These are phyloP conservation scores for Halichoeres trimaculatus DNA, from an alignment of 2,113 vertebrate genomes.

Conservation along the genomic window DNA sequence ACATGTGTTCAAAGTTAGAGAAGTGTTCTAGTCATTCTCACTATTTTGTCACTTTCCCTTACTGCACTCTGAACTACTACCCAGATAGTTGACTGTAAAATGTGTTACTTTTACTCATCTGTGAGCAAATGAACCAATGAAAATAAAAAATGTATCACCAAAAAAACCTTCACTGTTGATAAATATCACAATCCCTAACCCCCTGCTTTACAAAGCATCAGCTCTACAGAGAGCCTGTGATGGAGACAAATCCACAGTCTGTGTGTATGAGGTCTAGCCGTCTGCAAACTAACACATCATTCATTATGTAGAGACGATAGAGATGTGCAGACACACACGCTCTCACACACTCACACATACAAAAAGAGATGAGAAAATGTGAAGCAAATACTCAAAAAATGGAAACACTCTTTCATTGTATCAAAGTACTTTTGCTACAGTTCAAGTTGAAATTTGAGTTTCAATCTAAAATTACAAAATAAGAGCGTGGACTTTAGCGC, in stretches of 20 bases:
- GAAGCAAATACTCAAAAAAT: too few relatives aligned
- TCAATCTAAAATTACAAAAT: conserved; percentile 10
- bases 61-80: too few relatives aligned
- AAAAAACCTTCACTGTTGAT: not conserved
- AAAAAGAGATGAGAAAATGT: not conserved
- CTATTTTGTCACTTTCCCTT: too few relatives aligned
- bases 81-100: too few relatives aligned
- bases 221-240: not conserved
- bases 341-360: not conserved
- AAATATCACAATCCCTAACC: not conserved
- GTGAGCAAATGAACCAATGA: too few relatives aligned
- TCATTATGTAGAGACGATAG: conserved; percentile 41
- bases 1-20: too few relatives aligned
- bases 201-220: not conserved
- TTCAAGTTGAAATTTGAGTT: not conserved
- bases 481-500: not conserved
- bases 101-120: too few relatives aligned
- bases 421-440: not conserved
- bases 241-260: conserved; percentile 1
- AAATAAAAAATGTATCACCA: too few relatives aligned
- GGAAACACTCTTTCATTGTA: not conserved
- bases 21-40: too few relatives aligned
- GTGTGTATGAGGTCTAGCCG: conserved; percentile 41
- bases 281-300: conserved; percentile 46
- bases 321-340: conserved; percentile 5